phyloP scores from a whole-genome alignment of 2,113 vertebrate genomes.

The Laterallus jamaicensis region DNA sequence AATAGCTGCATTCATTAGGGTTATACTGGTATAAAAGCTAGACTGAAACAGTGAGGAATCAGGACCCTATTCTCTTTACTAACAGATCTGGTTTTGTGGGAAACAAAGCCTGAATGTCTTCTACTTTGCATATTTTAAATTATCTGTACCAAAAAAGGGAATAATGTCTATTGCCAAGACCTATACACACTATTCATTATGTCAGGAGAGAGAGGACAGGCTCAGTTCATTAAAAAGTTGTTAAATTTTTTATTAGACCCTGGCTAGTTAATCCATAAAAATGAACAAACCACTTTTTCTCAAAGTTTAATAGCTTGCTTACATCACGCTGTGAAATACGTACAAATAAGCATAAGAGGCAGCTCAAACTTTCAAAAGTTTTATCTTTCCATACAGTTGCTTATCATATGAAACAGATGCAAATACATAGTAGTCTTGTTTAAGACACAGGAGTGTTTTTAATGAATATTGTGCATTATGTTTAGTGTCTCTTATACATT shows the following conservation, averaged over 20 bases:
- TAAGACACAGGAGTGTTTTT: background rate
- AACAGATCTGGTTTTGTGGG: background rate
- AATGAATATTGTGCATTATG: background rate
- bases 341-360: background rate
- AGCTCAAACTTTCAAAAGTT: conserved; percentile 8
- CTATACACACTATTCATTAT: conserved; percentile 30
- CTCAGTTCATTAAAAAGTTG: conserved; percentile 54
- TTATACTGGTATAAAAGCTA: background rate
- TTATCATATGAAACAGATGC: conserved; percentile 23
- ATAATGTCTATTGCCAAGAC: background rate
- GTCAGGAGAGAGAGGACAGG: conserved; percentile 8
- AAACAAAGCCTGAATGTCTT: conserved; percentile 20
- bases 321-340: background rate
- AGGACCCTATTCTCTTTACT: background rate
- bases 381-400: background rate
- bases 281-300: conserved; percentile 25
- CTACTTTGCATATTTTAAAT: conserved; percentile 19
- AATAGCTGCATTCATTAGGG: background rate
- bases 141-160: background rate
- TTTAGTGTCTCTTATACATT: conserved; percentile 5
- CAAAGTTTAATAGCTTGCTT: conserved; percentile 44
- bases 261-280: conserved; percentile 61
- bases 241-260: conserved; percentile 65
- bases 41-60: background rate
- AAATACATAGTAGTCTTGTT: background rate